Evolutionary conservation across 2,888 invertebrate genomes (phyloP).

Genomic region (Tipula unca): DNA sequence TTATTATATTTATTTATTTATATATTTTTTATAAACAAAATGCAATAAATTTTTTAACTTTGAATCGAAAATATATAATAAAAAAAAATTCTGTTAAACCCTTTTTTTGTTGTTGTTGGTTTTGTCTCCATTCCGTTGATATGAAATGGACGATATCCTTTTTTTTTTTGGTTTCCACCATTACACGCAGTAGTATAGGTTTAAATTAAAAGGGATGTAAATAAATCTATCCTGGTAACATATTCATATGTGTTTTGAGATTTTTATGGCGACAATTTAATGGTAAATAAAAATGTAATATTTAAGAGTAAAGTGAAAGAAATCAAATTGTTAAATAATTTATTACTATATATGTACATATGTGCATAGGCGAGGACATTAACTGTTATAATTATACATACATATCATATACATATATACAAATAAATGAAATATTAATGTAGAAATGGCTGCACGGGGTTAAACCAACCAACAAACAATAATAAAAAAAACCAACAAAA

Average conservation of each 20-base stretch:
- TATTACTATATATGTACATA: neutral
- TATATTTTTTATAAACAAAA: neutral
- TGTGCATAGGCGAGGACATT: neutral
- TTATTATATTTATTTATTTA: neutral
- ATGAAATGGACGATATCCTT: neutral
- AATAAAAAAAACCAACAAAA: neutral
- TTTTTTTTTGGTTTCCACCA: neutral
- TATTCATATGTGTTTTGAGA: slow-evolving; percentile 4
- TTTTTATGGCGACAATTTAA: slow-evolving; percentile 8
- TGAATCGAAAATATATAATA: neutral
- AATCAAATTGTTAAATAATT: neutral
- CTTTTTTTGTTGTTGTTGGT: too few relatives aligned
- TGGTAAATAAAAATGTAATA: neutral
- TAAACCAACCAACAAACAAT: neutral
- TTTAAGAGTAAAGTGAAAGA: slow-evolving; percentile 8
- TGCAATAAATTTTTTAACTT: neutral
- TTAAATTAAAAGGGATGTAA: slow-evolving; percentile 1
- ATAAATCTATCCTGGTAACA: neutral
- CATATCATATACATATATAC: neutral
- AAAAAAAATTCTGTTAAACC: neutral
- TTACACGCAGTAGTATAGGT: neutral
- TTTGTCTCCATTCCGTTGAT: neutral
- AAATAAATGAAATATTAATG: neutral
- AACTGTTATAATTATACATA: neutral
- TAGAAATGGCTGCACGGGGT: neutral